Conservation (phyloP, 1,140 invertebrate species). For the Popillia japonica region DNA sequence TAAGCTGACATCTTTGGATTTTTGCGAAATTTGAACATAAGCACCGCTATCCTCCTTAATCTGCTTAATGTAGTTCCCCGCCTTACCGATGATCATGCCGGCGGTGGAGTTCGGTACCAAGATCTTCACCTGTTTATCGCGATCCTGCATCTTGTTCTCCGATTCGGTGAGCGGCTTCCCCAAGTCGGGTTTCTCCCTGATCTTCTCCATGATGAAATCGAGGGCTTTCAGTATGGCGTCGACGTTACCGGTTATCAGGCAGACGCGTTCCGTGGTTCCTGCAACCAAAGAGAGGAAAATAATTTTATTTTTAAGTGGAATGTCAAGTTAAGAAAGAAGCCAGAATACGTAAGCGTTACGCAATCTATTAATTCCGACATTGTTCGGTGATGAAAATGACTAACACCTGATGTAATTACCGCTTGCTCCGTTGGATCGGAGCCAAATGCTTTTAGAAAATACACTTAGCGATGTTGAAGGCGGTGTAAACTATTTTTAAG, state of each 20-base stretch:
- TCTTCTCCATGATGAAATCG: constrained; percentile 98
- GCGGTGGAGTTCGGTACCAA: constrained; percentile 98
- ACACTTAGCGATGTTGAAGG: background rate
- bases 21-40: constrained; percentile 98
- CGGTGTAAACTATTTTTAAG: constrained; percentile 3
- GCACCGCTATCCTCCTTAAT: constrained; percentile 97
- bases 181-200: constrained; percentile 95
- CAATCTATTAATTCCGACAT: constrained; percentile 2
- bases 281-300: constrained; percentile 55
- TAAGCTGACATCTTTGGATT: constrained; percentile 94
- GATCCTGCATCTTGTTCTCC: constrained; percentile 75
- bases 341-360: background rate
- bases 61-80: constrained; percentile 96
- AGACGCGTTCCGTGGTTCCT: constrained; percentile 97
- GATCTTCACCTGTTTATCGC: constrained; percentile 94
- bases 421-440: background rate
- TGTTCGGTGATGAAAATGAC: constrained; percentile 2
- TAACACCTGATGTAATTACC: constrained; percentile 29
- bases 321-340: background rate
- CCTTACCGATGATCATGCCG: constrained; percentile 99
- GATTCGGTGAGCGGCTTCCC: constrained; percentile 78
- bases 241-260: constrained; percentile 93
- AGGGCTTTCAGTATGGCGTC: constrained; percentile 93
- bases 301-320: constrained; percentile 26
- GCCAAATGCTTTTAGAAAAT: constrained; percentile 16